These are phyloP conservation scores for Lamellibrachia columna DNA, from an alignment of 2,888 invertebrate species.

Conservation along the genomic window DNA sequence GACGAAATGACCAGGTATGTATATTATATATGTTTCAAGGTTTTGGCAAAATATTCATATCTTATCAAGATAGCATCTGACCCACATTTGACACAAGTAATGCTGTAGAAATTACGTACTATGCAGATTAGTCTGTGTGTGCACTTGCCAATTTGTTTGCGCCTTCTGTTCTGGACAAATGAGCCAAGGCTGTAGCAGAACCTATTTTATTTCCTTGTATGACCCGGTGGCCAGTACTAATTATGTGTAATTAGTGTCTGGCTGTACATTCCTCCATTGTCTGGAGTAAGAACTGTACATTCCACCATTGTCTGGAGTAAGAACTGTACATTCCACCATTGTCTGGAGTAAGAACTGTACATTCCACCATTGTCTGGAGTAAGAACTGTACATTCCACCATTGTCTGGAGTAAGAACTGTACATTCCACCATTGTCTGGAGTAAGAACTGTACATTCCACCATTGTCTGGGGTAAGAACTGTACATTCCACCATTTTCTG, in stretches of 20 bases:
- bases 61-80: not conserved
- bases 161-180: not conserved
- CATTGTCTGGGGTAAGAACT: no score
- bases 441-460: no score
- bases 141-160: not conserved
- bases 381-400: no score
- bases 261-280: not conserved
- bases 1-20: constrained; percentile 88
- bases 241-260: not conserved
- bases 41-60: not conserved
- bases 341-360: no score
- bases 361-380: no score
- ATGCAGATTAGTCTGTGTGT: not conserved
- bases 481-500: no score
- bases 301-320: no score
- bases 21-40: not conserved
- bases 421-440: no score
- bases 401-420: no score
- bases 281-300: no score
- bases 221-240: not conserved
- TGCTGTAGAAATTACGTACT: not conserved
- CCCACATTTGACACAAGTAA: not conserved
- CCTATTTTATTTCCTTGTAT: not conserved
- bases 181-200: not conserved
- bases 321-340: no score